Conservation (phyloP, 2,797 vertebrate species). For the Darevskia mixta region DNA sequence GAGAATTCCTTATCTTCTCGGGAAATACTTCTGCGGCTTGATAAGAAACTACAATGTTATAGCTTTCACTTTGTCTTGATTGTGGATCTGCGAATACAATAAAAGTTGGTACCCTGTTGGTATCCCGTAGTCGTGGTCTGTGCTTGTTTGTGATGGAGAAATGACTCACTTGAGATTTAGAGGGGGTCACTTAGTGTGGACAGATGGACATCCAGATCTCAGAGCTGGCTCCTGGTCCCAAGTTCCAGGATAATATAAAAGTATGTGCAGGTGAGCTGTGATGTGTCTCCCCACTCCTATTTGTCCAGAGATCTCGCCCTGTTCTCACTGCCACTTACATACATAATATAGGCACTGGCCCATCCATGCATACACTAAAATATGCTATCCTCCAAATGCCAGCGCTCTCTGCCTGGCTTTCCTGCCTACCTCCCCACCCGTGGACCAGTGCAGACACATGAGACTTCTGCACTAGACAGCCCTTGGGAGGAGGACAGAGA, state of each 20-base stretch:
- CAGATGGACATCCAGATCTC: not conserved
- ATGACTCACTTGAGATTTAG: not conserved
- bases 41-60: not conserved
- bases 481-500: too few species aligned
- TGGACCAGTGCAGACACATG: too few species aligned
- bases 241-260: not conserved
- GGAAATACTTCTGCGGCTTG: not conserved
- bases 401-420: not conserved
- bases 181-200: not conserved
- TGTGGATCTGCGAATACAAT: not conserved
- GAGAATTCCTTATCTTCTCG: not conserved
- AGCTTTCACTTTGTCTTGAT: not conserved
- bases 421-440: not conserved
- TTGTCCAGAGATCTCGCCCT: not conserved
- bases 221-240: not conserved
- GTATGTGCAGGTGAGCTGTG: not conserved
- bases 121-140: not conserved
- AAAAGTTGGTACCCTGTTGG: not conserved
- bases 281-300: not conserved
- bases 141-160: not conserved
- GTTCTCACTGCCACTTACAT: not conserved
- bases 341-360: not conserved
- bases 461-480: not conserved
- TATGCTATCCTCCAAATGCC: not conserved
- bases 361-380: not conserved